Evolutionary conservation across 2,797 vertebrate genomes (phyloP).

Genomic region (Pagetopsis macropterus): DNA sequence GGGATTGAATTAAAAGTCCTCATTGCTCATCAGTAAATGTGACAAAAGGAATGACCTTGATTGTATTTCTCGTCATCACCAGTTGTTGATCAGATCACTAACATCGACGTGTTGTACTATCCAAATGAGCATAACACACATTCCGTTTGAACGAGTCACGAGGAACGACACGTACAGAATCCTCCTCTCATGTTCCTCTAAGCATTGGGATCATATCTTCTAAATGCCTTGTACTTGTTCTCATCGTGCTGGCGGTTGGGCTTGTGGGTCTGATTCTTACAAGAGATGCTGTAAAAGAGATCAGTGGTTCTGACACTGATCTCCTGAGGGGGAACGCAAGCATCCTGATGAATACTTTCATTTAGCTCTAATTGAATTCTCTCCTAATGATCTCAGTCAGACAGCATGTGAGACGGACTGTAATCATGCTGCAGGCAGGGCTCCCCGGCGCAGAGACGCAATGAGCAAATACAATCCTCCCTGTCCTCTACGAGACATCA

Average conservation of each 20-base stretch:
- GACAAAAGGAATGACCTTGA: slow-evolving; percentile 9
- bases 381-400: not conserved
- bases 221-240: slow-evolving; percentile 19
- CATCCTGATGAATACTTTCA: slow-evolving; percentile 20
- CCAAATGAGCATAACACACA: not conserved
- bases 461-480: not conserved
- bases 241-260: not conserved
- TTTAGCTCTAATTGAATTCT: slow-evolving; percentile 22
- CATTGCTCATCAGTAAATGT: slow-evolving; percentile 21
- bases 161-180: slow-evolving; percentile 3
- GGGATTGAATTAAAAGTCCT: slow-evolving; percentile 10
- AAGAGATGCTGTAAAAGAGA: slow-evolving; percentile 17
- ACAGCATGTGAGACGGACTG: not conserved
- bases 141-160: not conserved
- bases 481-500: not conserved
- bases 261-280: slow-evolving; percentile 14
- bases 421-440: not conserved
- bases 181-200: slow-evolving; percentile 7
- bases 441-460: not conserved
- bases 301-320: slow-evolving; percentile 9
- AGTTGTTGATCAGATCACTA: slow-evolving; percentile 6
- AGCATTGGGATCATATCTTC: slow-evolving; percentile 14
- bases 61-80: slow-evolving; percentile 5
- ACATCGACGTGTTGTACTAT: not conserved
- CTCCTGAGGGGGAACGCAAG: not conserved